Evolutionary conservation across 1,140 invertebrate genomes (phyloP), one percentile per base, ranked within the genome.

Genomic region (Achatina immaculata): DNA sequence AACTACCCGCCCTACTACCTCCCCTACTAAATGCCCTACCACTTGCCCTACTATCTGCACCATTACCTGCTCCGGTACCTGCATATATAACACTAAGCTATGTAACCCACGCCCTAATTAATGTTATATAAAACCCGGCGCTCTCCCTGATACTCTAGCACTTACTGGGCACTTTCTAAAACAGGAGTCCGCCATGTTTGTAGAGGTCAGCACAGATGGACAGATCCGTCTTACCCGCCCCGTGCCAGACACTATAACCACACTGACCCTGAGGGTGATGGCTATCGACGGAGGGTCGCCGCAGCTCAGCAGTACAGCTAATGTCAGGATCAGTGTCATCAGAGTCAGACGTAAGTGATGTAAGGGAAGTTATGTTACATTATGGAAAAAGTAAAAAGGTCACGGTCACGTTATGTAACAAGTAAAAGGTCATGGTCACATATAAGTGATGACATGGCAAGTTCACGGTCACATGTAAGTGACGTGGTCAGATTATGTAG

Each of bases 261-360:
- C 65, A 4, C 71, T 84, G 36, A 72, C 48, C 1, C 78, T 86
- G 43, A 78, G 43, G 21, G 78, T 87, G 16, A 48, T 73, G 0
- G 85, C 84, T 0, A 80, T 83, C n/a, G 83, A 87, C 75, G 69
- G 71, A 1, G 86, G 86, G 24, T 84, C 84, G 4, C 86, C 86
- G 4, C 83, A 80, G 34, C 76, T 45, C 43, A 79, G 76, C 24
- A 80, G 80, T 11, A 82, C 69, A 31, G 81, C 82, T 4, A 71
- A 48, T 16, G 83, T 85, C 0, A 28, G 69, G 16, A 73, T 86
- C 0, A 43, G 74, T 6, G 75, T 87, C 28, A 82, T 81, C 9
- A 72, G 82, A 31, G 71, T 85, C 45, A 82, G 76, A 78, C 83
- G 86, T 87, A 80, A 86, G 86, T n/a, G 42, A 72, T 14, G 21